Base-by-base conservation (phyloP, 2,113 vertebrate genomes). In the Myocastor coypus region DNA sequence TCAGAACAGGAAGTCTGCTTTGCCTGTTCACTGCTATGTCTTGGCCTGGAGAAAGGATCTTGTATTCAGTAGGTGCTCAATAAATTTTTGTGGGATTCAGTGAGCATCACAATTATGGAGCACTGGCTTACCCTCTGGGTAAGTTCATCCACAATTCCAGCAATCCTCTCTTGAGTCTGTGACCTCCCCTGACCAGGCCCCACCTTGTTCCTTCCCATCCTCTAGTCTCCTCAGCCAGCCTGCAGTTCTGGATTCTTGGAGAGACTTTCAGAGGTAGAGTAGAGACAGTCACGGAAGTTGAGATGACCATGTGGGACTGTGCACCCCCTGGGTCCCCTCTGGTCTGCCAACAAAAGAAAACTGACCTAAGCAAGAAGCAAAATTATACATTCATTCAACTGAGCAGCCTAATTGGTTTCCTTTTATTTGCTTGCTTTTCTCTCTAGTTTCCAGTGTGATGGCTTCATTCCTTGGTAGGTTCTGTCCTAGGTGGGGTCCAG, bases 81-180 rank as follows among this genome's bases (percentile, higher is more conserved):
- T 52, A 87, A 37, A 52, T 26, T 30, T 20, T 32, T 19, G 57
- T 16, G 19, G 78, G 20, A 10, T 24, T 14, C 20, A 7, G 0
- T 14, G 57, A 75, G 82, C 34, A 50, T 34, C 37, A 30, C 3
- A 2, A 42, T 82, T 50, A 1, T 7, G 81, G 30, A 12, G 28
- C 0, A 19, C 10, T 7, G 71, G 55, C 83, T 64, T 1, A 1
- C 4, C 14, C 34, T 46, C 7, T 16, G 14, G 24, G n/a, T 0
- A 26, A 30, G 42, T 5, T 1, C 17, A 28, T 7, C 42, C 22
- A 61, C 81, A 52, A 64, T 80, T 92, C 84, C 34, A 89, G 32
- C 2, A 16, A 42, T 63, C 59, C 11, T 32, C 50, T n/a, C 0
- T 5, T 24, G 78, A 52, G 88, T 81, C 71, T 42, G 42, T 0